Evolutionary conservation across 2,797 vertebrate genomes (phyloP).

Genomic region (Calcarius lapponicus): DNA sequence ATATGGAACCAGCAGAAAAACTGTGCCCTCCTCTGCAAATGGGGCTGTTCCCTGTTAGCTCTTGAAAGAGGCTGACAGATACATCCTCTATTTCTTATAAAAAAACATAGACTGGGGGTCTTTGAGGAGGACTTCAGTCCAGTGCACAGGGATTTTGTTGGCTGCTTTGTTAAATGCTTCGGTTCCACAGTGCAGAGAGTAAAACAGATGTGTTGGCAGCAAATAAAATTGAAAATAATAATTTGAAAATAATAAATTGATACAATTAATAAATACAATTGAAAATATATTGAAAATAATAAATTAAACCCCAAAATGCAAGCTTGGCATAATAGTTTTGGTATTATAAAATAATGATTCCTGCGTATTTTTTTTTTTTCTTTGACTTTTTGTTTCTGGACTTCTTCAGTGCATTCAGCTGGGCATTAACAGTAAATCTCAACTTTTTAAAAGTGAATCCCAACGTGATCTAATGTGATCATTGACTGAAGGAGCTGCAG

Average conservation of each 20-base stretch:
- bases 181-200: neutral
- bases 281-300: slow-evolving; percentile 27
- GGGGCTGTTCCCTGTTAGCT: neutral
- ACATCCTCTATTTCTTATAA: neutral
- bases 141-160: neutral
- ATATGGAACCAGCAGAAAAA: neutral
- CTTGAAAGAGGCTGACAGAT: slow-evolving; percentile 3
- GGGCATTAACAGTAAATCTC: neutral
- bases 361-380: neutral
- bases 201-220: neutral
- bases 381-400: neutral
- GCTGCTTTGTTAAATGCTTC: neutral
- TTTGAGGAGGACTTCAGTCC: slow-evolving; percentile 22
- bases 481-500: neutral
- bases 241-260: no score
- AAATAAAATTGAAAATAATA: neutral
- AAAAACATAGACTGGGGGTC: neutral
- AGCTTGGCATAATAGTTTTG: neutral
- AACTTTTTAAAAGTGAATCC: neutral
- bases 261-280: neutral
- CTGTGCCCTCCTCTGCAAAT: neutral
- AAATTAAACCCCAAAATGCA: neutral
- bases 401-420: neutral
- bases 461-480: neutral
- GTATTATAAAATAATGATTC: neutral